A percentile compares a stretch with the other conserved stretches of the same genome.
Conservation (phyloP, 2,797 vertebrate species). For the Somateria mollissima region DNA sequence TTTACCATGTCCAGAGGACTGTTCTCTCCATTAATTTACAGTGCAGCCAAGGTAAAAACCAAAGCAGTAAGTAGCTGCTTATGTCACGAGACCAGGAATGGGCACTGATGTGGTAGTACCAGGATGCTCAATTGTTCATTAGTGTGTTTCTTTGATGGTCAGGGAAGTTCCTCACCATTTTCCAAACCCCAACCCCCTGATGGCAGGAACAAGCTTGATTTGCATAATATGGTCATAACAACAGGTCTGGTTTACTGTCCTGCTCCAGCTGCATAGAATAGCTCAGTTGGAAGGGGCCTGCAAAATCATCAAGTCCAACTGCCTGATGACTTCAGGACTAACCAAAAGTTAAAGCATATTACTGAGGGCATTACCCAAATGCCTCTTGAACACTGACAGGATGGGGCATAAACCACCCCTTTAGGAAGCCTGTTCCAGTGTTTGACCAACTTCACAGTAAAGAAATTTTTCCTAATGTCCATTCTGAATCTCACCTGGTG, state of each 20-base stretch:
- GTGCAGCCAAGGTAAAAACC: background rate
- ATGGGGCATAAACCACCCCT: no score
- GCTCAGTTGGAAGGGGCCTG: no score
- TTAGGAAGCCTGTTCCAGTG: no score
- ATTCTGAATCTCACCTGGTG: no score
- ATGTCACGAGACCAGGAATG: background rate
- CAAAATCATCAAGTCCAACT: no score
- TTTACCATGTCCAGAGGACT: background rate
- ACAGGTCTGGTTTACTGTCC: background rate
- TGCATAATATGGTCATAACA: background rate
- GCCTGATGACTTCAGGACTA: no score
- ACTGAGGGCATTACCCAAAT: no score
- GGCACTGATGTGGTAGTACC: background rate
- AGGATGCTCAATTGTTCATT: accelerated
- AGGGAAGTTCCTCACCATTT: background rate
- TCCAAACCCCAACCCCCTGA: background rate
- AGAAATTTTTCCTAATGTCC: no score
- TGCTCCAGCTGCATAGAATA: background rate
- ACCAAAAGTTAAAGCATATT: no score
- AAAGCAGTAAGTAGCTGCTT: background rate
- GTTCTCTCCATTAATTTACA: background rate
- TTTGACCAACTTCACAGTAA: no score
- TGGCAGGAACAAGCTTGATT: background rate
- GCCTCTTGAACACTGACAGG: no score
- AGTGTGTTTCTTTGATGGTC: accelerated